phyloP scores from a whole-genome alignment of 2,113 vertebrate genomes.

The Rhinopomastus cyanomelas region DNA sequence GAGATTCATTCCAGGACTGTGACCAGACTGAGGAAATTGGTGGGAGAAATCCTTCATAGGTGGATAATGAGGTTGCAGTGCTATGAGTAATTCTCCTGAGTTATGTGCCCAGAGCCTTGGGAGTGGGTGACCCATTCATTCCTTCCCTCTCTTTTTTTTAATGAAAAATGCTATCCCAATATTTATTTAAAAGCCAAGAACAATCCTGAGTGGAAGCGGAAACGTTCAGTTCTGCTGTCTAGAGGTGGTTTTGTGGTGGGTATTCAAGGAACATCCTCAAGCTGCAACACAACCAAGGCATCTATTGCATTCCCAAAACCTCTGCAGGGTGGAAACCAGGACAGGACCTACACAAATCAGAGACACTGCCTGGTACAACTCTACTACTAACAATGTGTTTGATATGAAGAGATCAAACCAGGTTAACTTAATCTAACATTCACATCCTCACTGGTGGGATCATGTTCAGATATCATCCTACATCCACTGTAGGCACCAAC shows the following conservation, averaged over 20 bases:
- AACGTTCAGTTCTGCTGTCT: neutral
- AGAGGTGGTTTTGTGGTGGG: neutral
- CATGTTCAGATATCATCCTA: rapidly evolving
- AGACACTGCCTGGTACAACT: neutral
- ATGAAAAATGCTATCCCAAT: conserved; percentile 20
- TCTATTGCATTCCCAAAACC: neutral
- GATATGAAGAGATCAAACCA: neutral
- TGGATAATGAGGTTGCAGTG: conserved; percentile 7
- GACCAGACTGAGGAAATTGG: neutral
- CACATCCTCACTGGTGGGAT: neutral
- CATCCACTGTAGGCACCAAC: rapidly evolving
- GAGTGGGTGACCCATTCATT: conserved; percentile 19
- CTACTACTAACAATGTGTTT: neutral
- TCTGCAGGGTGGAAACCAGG: neutral
- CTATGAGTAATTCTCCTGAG: conserved; percentile 49
- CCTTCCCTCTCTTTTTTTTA: neutral
- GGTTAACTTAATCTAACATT: neutral
- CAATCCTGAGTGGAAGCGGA: neutral
- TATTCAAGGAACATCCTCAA: neutral
- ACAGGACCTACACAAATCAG: neutral
- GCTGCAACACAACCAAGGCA: neutral
- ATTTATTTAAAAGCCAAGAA: neutral
- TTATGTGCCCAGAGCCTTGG: neutral
- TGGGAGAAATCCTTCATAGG: conserved; percentile 1
- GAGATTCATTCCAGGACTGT: conserved; percentile 32